These are phyloP conservation scores for Agriopis aurantiaria DNA, from an alignment of 2,888 invertebrate genomes.

Conservation along the genomic window DNA sequence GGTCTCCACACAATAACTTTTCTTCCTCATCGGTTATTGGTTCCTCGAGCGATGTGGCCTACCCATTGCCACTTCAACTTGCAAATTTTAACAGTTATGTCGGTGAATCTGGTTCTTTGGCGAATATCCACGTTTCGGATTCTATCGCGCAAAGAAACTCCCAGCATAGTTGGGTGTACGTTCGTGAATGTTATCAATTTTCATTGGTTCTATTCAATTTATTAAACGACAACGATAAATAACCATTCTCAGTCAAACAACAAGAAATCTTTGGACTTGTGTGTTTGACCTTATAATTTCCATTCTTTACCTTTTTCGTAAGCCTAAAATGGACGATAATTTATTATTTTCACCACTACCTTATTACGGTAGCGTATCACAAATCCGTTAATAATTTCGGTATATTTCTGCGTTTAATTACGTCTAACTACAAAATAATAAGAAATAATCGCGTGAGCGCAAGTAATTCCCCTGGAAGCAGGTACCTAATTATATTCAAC, in stretches of 20 bases:
- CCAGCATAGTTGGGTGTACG: no score
- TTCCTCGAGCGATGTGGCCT: no score
- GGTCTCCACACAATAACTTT: no score
- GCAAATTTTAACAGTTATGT: no score
- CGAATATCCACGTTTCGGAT: no score
- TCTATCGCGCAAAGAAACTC: no score
- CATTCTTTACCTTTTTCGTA: conserved; percentile 23
- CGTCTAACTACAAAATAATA: conserved; percentile 80
- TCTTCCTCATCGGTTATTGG: no score
- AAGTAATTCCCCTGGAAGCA: conserved; percentile 69
- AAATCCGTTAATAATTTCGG: conserved; percentile 66
- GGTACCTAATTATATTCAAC: conserved; percentile 74
- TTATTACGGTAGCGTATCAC: conserved; percentile 50
- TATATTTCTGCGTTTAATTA: conserved; percentile 75
- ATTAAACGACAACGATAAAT: conserved; percentile 22
- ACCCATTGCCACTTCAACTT: no score
- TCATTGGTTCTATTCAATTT: conserved; percentile 17
- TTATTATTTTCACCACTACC: conserved; percentile 42
- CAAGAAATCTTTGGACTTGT: conserved; percentile 15
- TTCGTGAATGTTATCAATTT: background rate
- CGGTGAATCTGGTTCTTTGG: no score
- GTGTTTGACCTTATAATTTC: conserved; percentile 31
- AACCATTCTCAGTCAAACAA: conserved; percentile 14
- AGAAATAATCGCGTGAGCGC: conserved; percentile 75
- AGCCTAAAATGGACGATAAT: conserved; percentile 39